A percentile compares a stretch with the other conserved stretches of the same genome.
These are phyloP conservation scores for Cepaea nemoralis DNA, from an alignment of 1,140 invertebrate species.

Conservation along the genomic window DNA sequence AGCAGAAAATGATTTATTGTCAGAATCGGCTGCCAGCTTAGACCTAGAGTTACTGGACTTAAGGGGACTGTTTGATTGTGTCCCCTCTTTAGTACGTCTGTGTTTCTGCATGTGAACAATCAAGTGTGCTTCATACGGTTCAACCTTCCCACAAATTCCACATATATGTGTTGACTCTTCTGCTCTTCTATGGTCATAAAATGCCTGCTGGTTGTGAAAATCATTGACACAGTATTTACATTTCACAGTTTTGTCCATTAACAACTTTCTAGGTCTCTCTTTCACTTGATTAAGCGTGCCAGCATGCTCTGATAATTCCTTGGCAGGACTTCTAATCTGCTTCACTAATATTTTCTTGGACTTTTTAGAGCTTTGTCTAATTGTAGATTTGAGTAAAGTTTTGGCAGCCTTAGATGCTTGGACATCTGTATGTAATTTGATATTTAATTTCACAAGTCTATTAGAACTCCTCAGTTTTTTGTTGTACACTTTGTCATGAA, in stretches of 20 bases:
- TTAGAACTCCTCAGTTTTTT: neutral
- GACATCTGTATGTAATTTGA: neutral
- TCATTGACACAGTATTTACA: constrained; percentile 24
- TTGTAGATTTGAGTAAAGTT: neutral
- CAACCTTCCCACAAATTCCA: constrained; percentile 33
- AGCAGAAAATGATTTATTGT: neutral
- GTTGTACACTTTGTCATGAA: neutral
- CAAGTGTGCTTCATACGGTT: constrained; percentile 30
- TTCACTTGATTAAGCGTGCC: neutral
- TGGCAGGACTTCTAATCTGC: neutral
- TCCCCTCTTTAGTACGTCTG: constrained; percentile 5
- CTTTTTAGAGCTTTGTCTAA: neutral
- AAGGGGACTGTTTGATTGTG: neutral
- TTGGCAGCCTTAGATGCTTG: neutral
- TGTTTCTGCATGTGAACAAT: constrained; percentile 40
- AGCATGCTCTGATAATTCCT: neutral
- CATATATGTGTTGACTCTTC: constrained; percentile 14
- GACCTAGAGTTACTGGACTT: neutral
- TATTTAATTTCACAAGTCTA: neutral
- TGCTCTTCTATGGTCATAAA: constrained; percentile 31
- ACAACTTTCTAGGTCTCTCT: neutral
- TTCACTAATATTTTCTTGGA: neutral
- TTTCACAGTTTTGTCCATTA: neutral
- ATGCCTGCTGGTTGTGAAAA: constrained; percentile 9
- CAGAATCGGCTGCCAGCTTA: neutral